Percentiles rank a stretch among this genome's conserved stretches.
Conservation (phyloP, 2,888 invertebrate species). For the Liodrosophila aerea region DNA sequence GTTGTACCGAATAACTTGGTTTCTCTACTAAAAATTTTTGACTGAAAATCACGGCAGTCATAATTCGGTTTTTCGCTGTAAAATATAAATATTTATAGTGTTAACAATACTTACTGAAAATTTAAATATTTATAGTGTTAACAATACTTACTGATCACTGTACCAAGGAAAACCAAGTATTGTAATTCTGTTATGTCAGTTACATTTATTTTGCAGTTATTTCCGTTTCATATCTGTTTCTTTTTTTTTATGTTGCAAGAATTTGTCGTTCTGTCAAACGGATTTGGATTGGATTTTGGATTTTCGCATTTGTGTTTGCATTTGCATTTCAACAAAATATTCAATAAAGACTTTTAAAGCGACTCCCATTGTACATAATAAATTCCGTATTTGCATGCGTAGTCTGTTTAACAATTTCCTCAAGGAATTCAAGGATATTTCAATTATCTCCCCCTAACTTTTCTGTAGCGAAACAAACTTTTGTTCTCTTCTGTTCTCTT, state of each 20-base stretch:
- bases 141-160: conserved; percentile 24
- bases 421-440: too few species aligned
- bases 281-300: conserved; percentile 48
- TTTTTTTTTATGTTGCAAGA: conserved; percentile 55
- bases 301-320: conserved; percentile 49
- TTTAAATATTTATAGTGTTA: too few species aligned
- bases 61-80: too few species aligned
- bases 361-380: conserved; percentile 76
- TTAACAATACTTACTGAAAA: too few species aligned
- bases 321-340: conserved; percentile 58
- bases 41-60: too few species aligned
- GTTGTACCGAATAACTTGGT: too few species aligned
- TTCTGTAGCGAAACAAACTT: conserved; percentile 46
- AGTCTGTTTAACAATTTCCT: conserved; percentile 73
- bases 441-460: conserved; percentile 40
- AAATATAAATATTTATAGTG: too few species aligned
- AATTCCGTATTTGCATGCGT: conserved; percentile 76
- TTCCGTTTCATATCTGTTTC: conserved; percentile 65
- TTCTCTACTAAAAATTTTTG: too few species aligned
- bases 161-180: not conserved
- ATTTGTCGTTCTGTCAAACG: conserved; percentile 63
- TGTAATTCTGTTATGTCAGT: conserved; percentile 68
- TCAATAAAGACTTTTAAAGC: conserved; percentile 71
- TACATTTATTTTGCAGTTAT: conserved; percentile 77
- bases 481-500: not conserved